These are phyloP conservation scores for Ptyas mucosa DNA, from an alignment of 2,113 vertebrate species.

Conservation along the genomic window DNA sequence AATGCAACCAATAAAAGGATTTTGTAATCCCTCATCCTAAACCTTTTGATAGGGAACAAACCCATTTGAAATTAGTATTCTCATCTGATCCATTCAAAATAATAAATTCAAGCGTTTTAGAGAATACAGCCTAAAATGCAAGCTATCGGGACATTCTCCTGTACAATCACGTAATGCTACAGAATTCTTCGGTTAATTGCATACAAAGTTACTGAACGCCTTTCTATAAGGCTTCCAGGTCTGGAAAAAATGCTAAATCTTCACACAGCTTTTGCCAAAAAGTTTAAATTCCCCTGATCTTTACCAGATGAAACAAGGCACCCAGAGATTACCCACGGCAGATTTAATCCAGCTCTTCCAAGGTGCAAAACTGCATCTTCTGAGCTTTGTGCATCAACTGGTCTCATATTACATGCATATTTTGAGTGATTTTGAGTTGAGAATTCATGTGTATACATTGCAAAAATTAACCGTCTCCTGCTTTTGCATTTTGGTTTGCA, in stretches of 20 bases:
- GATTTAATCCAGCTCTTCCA: background rate
- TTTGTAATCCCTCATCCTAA: background rate
- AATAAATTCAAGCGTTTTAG: background rate
- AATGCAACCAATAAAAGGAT: too few species aligned
- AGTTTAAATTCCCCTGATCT: background rate
- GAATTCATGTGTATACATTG: constrained; percentile 4
- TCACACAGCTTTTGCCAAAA: background rate
- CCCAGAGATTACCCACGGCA: background rate
- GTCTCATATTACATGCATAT: constrained; percentile 6
- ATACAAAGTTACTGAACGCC: background rate
- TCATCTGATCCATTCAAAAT: background rate
- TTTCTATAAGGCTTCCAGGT: background rate
- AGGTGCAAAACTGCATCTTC: background rate
- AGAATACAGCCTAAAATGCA: background rate
- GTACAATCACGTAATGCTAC: background rate
- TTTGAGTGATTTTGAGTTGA: background rate
- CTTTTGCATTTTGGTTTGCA: constrained; percentile 5
- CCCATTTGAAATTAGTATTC: background rate
- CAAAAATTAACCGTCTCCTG: constrained; percentile 3
- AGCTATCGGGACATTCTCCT: background rate
- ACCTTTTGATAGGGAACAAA: background rate
- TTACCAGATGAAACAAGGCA: background rate
- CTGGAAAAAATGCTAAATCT: background rate
- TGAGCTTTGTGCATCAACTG: background rate
- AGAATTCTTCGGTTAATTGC: background rate